Evolutionary conservation across 1,140 invertebrate genomes (phyloP).

Genomic region (Musca domestica): DNA sequence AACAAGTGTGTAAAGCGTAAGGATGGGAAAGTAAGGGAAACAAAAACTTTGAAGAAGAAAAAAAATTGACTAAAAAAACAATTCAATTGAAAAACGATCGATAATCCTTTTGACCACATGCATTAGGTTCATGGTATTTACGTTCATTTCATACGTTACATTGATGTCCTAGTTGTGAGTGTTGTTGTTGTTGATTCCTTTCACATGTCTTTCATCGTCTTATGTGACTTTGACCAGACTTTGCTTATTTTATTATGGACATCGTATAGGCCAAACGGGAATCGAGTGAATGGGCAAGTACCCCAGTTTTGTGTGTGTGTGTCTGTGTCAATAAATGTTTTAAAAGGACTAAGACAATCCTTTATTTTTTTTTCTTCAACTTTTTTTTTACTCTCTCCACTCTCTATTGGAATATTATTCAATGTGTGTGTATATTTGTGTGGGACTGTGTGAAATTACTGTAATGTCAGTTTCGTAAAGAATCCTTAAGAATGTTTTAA

Average conservation of each 20-base stretch:
- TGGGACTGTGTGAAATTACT: conserved; percentile 34
- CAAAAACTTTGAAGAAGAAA: conserved; percentile 39
- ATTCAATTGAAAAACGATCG: conserved; percentile 52
- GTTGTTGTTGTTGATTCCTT: background rate
- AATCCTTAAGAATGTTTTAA: conserved; percentile 30
- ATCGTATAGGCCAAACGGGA: background rate
- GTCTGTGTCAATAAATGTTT: background rate
- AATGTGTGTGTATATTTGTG: conserved; percentile 22
- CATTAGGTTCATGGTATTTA: background rate
- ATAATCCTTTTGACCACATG: conserved; percentile 31
- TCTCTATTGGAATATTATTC: conserved; percentile 24
- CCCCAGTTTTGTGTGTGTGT: background rate
- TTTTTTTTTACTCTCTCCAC: background rate
- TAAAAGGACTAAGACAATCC: background rate
- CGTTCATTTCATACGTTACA: too few relatives aligned
- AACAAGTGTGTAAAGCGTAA: background rate
- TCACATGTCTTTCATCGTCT: background rate
- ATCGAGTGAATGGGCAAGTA: background rate
- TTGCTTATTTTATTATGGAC: too few relatives aligned
- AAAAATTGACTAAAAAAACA: conserved; percentile 50
- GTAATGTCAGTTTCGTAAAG: conserved; percentile 16
- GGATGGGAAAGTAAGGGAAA: background rate
- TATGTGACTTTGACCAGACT: background rate
- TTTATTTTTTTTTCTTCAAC: background rate
- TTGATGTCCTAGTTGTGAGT: background rate